A percentile compares a stretch with the other conserved stretches of the same genome.
These are phyloP conservation scores for Plutella xylostella DNA, from an alignment of 2,888 invertebrate genomes.

Conservation along the genomic window DNA sequence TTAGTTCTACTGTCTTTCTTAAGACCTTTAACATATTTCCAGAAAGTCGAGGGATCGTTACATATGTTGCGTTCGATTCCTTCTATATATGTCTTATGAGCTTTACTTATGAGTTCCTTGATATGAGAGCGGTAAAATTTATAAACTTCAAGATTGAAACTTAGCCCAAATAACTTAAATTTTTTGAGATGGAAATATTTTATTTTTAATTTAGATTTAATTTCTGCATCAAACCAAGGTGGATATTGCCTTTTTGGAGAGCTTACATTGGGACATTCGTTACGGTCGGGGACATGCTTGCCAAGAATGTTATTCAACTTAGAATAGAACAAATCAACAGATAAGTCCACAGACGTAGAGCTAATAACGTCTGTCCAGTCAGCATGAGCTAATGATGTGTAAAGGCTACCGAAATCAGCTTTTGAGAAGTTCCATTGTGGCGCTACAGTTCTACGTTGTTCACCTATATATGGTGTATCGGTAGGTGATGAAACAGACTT, in stretches of 20 bases:
- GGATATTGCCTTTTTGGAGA: not conserved
- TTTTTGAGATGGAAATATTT: slow-evolving; percentile 3
- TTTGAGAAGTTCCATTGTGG: too few relatives aligned
- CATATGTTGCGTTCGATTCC: not conserved
- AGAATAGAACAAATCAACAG: not conserved
- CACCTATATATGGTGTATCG: too few relatives aligned
- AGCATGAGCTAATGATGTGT: not conserved
- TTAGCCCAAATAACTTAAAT: not conserved
- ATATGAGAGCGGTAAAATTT: not conserved
- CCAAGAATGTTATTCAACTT: not conserved
- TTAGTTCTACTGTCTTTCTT: not conserved
- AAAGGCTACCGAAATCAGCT: not conserved
- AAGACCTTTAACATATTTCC: not conserved
- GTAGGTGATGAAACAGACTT: not conserved
- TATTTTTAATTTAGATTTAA: not conserved
- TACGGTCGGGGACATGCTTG: not conserved
- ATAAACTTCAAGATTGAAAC: not conserved
- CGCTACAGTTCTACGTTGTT: too few relatives aligned
- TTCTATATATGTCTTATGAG: not conserved
- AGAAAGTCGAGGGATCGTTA: not conserved
- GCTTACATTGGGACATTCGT: not conserved
- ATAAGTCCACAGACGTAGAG: not conserved
- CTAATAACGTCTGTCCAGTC: not conserved
- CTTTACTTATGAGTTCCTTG: not conserved
- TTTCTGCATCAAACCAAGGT: slow-evolving; percentile 1